Evolutionary conservation across 1,140 invertebrate genomes (phyloP), one percentile per base, ranked within the genome.

Genomic region (Caenorhabditis tropicalis): DNA sequence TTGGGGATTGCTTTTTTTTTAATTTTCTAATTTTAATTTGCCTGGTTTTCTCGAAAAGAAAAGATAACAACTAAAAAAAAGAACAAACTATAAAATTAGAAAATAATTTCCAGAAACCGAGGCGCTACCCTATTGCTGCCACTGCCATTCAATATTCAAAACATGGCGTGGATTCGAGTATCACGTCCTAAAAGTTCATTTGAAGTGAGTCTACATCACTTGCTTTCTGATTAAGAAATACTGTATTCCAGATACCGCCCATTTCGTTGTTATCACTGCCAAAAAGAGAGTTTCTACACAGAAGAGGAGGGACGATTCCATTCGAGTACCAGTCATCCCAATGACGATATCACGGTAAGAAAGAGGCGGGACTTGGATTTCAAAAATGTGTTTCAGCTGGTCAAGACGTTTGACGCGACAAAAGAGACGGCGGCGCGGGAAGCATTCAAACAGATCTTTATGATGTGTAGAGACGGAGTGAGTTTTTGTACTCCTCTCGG

Each of bases 111-210:
- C 36, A 74, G 65, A 74, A 43, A 31, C 6, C 36, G 10, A 33
- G 15, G n/a, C 65, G 3, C n/a, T 74, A 3, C 65, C 65, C n/a
- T 74, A 74, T 15, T 74, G 65, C 27, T 43, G 36, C 24, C 36
- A 74, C 21, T 74, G 65, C 24, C 16, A 74, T 10, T 39, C 65
- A 10, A 27, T 74, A 15, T 19, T 74, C n/a, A 74, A 74, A 74
- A 74, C 65, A n/a, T 74, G 65, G 65, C 16, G 65, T 19, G 65
- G 65, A 43, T 74, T 74, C 36, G 65, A 74, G 36, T 74, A 74
- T 74, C 65, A 74, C 21, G 65, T 74, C 19, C 65, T 74, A 0
- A 10, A 46, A 39, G 15, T 43, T 24, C 65, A 74, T 43, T 24
- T 74, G 33, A 74, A 74, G 53, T 58, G 16, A 29, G 53, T 51